These are phyloP conservation scores for Meloidogyne floridensis DNA, from an alignment of 1,140 invertebrate genomes.

Conservation along the genomic window DNA sequence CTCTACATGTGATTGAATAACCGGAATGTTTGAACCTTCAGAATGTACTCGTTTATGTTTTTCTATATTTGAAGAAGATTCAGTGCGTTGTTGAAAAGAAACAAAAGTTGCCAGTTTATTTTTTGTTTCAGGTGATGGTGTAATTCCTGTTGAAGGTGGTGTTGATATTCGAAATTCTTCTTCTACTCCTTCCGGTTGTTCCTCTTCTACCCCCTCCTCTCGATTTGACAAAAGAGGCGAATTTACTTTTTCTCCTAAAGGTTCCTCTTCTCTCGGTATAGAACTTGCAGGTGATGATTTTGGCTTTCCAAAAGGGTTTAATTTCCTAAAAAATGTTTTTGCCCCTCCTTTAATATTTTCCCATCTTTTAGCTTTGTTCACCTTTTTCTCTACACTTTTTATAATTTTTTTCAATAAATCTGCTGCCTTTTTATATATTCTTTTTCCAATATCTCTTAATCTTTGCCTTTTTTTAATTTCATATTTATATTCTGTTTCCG, in stretches of 20 bases:
- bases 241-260: neutral
- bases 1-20: too few species aligned
- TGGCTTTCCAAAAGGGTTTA: neutral
- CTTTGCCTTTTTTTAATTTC: neutral
- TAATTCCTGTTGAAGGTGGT: neutral
- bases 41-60: neutral
- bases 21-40: neutral
- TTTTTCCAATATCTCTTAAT: neutral
- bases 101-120: neutral
- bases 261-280: neutral
- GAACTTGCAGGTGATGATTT: neutral
- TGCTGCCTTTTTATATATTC: neutral
- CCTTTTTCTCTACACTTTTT: neutral
- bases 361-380: neutral
- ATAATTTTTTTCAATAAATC: neutral
- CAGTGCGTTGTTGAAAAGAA: neutral
- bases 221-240: neutral
- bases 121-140: neutral
- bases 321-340: neutral
- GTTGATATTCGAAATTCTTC: too few species aligned
- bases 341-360: neutral
- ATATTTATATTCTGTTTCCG: neutral
- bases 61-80: too few species aligned
- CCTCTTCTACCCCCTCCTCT: neutral
- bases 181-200: neutral